Evolutionary conservation across 2,797 vertebrate genomes (phyloP).

Genomic region (Ptychadena robeensis): DNA sequence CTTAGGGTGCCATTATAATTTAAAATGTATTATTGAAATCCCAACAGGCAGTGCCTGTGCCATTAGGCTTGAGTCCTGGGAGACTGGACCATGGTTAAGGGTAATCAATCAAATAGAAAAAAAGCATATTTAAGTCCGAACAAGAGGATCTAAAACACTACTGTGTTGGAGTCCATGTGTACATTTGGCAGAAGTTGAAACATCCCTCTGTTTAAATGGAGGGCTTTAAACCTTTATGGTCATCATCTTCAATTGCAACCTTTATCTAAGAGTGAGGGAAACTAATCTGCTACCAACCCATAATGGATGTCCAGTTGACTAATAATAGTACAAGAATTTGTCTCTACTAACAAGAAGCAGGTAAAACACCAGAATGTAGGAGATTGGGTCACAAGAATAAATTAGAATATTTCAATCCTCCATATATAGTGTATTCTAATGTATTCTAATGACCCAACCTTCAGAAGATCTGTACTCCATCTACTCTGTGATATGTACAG

Average conservation of each 20-base stretch:
- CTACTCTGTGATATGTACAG: constrained; percentile 20
- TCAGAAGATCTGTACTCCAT: constrained; percentile 13
- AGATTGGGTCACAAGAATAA: constrained; percentile 35
- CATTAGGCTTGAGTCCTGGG: background rate
- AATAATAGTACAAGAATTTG: background rate
- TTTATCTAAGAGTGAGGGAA: background rate
- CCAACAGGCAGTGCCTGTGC: too few species aligned
- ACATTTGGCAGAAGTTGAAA: too few species aligned
- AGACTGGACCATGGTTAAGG: too few species aligned
- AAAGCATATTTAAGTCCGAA: background rate
- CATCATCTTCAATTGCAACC: too few species aligned
- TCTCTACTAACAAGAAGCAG: constrained; percentile 7
- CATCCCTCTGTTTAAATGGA: too few species aligned
- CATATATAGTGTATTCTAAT: constrained; percentile 42
- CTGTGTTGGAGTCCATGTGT: too few species aligned
- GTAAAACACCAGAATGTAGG: constrained; percentile 4
- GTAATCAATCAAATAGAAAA: too few species aligned
- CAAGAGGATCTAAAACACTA: too few species aligned
- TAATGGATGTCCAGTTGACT: background rate
- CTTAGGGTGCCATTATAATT: too few species aligned
- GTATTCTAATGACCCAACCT: constrained; percentile 46
- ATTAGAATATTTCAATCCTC: constrained; percentile 32
- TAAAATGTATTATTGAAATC: background rate
- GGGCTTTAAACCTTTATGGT: too few species aligned
- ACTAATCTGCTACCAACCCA: background rate